Conservation (phyloP, 2,797 vertebrate genomes). For the Gila robusta region DNA sequence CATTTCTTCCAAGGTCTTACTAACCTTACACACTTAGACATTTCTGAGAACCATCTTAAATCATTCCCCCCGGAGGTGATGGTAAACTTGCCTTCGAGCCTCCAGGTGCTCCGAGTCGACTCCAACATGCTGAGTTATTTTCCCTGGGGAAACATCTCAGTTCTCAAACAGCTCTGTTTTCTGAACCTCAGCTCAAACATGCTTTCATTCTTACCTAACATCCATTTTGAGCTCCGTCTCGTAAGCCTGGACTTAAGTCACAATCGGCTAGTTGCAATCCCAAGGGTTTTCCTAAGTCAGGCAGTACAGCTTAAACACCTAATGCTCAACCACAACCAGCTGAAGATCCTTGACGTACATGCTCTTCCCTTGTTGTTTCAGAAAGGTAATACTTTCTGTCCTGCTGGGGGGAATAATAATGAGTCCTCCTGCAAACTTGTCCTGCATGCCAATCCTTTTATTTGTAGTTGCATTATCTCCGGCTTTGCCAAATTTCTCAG, state of each 20-base stretch:
- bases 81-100: slow-evolving; percentile 72
- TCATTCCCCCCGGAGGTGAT: slow-evolving; percentile 70
- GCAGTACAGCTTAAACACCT: slow-evolving; percentile 67
- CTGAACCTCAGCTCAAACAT: slow-evolving; percentile 80
- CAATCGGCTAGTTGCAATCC: slow-evolving; percentile 77
- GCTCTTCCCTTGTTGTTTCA: slow-evolving; percentile 70
- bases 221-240: slow-evolving; percentile 70
- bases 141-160: slow-evolving; percentile 77
- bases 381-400: slow-evolving; percentile 57
- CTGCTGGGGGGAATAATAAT: slow-evolving; percentile 19
- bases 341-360: slow-evolving; percentile 74
- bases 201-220: slow-evolving; percentile 69
- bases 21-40: slow-evolving; percentile 77
- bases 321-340: slow-evolving; percentile 77
- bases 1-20: slow-evolving; percentile 79
- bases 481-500: slow-evolving; percentile 84
- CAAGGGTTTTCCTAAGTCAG: slow-evolving; percentile 76
- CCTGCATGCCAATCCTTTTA: slow-evolving; percentile 82
- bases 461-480: slow-evolving; percentile 81
- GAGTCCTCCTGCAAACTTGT: slow-evolving; percentile 68
- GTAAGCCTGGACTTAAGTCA: slow-evolving; percentile 80
- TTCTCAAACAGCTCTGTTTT: slow-evolving; percentile 70
- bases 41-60: slow-evolving; percentile 77
- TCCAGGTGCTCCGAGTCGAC: slow-evolving; percentile 72
- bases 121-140: slow-evolving; percentile 76